Base-by-base conservation (phyloP, 2,888 invertebrate genomes). In the Ophioninae sp. region DNA sequence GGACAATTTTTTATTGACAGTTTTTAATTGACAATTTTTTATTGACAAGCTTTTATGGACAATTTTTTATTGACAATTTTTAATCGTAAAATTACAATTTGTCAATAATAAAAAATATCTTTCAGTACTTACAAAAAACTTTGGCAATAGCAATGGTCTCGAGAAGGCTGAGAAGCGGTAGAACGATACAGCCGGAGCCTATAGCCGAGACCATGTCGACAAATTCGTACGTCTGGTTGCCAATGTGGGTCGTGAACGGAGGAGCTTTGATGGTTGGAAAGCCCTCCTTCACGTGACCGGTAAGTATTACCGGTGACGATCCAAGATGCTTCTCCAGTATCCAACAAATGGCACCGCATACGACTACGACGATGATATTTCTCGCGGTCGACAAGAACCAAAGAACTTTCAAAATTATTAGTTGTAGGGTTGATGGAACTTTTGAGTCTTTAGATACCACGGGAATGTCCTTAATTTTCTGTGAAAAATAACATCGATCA, bases 361-460 rank as follows among this genome's bases (percentile, higher is more conserved):
- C 93, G 30, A 97, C 94, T 81, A 97, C 97, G 39, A 97, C 95
- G 62, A 96, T 93, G 86, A 97, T 97, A 93, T 97, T 97, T 84
- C 97, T 93, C 0, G 96, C 95, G 39, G 96, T 96, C 81, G 96
- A 95, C 69, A 96, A 93, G 89, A 96, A 94, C 96, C 96, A 96
- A 70, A 96, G 93, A 65, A 94, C 91, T 89, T 95, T 95, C 59
- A 94, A 93, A 21, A 94, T 84, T 8, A 93, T 85, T 72, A 92
- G 93, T 87, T 95, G 95, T 79, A 91, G 86, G 0, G 87, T 68
- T 17, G 93, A 93, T 13, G 93, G 92, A 56, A 94, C 93, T 85
- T 94, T 94, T 0, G 90, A 87, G 76, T 94, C 93, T 30, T 91
- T 90, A 0, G 94, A 92, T 2, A 93, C 91, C 21, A 94, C 89